Evolutionary conservation across 2,888 invertebrate species (phyloP), one percentile per base, ranked within the genome.

Genomic region (Pachycephus smyrnensis): DNA sequence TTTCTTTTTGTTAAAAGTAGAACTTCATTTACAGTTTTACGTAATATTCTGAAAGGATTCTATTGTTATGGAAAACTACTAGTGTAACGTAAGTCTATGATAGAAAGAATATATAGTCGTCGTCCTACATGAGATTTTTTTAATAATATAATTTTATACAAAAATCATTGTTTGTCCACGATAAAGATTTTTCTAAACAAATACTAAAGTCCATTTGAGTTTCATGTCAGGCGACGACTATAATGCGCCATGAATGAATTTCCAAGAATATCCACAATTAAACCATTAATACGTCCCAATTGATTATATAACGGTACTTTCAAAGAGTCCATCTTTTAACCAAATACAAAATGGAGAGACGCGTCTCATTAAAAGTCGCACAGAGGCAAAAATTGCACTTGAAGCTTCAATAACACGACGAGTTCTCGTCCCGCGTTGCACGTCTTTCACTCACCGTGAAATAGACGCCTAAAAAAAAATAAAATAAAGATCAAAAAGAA

Each of bases 401-500:
- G 55, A 55, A 55, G 55, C 55, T 55, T 55, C 2, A 55, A 23
- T 55, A 55, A 55, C 2, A 55, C 6, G 23, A 55, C 55, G 23
- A 23, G 9, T 55, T 55, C 55, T 55, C 55, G 55, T 55, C 1
- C 55, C 55, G 23, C 55, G 55, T 55, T 55, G 55, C 55, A 55
- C 55, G 55, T 55, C 55, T 23, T 55, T 55, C 55, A 9, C 9
- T 55, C 23, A 6, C 23, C 23, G 23, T 55, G 55, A 55, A 55
- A 23, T 55, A 55, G 55, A 55, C 23, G 23, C 31, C 69, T 73
- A 32, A 78, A 79, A 68, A 74, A 71, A 75, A 73, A 68, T 11
- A 36, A 71, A 32, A 68, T 69, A 79, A 71, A 73, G 75, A 69
- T 55, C 36, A 76, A 71, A 68, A 73, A 73, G 55, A 11, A 23